These are phyloP conservation scores for Bergia sp. DNA, from an alignment of 92 coral and sea anemone species.

Conservation along the genomic window DNA sequence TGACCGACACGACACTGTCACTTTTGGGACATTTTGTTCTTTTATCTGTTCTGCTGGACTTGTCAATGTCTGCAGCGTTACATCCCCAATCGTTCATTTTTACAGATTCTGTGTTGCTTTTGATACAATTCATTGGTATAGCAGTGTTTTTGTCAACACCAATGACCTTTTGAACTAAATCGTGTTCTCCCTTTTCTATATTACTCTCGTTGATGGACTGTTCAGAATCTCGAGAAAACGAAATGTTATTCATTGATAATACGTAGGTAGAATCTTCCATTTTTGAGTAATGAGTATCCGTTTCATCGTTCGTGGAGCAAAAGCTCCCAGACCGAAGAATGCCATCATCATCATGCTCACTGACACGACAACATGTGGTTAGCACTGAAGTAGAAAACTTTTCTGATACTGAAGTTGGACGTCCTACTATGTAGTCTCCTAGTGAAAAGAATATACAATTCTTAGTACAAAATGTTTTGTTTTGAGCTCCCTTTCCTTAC, in stretches of 20 bases:
- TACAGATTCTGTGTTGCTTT: neutral
- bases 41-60: neutral
- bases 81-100: neutral
- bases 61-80: neutral
- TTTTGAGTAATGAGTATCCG: neutral
- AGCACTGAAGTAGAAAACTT: constrained; percentile 18
- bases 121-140: constrained; percentile 1
- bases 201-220: neutral
- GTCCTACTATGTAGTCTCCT: constrained; percentile 27
- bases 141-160: neutral
- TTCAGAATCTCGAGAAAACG: constrained; percentile 11
- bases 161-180: neutral
- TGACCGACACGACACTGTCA: neutral
- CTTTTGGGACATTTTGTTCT: neutral
- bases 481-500: neutral
- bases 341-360: constrained; percentile 20
- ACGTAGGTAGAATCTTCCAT: constrained; percentile 17
- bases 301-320: constrained; percentile 23
- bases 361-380: constrained; percentile 17
- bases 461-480: neutral
- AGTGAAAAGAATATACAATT: neutral
- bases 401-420: neutral
- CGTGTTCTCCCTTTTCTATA: neutral
- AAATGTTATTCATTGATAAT: constrained; percentile 23
- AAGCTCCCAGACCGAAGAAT: constrained; percentile 39